A percentile compares a stretch with the other conserved stretches of the same genome.
Conservation (phyloP, 2,888 invertebrate genomes). For the Acleris emargana region DNA sequence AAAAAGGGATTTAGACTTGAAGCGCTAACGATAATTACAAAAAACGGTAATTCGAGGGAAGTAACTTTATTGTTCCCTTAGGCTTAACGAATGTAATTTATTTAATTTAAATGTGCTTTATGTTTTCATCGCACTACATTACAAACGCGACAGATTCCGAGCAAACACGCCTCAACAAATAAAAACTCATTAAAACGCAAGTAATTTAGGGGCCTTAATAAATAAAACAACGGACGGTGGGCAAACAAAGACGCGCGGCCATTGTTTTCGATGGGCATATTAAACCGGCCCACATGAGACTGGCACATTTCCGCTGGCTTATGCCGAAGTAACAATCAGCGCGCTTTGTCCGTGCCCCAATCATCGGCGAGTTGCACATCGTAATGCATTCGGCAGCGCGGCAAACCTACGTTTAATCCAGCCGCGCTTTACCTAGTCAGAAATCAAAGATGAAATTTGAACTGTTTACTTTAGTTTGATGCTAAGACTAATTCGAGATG, state of each 20-base stretch:
- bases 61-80: neutral
- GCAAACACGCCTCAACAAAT: constrained; percentile 35
- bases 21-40: constrained; percentile 54
- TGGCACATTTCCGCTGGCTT: constrained; percentile 27
- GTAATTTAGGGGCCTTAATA: constrained; percentile 34
- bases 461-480: too few relatives aligned
- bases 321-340: constrained; percentile 35
- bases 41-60: constrained; percentile 52
- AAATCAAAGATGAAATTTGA: too few relatives aligned
- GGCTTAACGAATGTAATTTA: neutral
- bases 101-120: too few relatives aligned
- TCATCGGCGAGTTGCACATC: constrained; percentile 31
- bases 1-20: constrained; percentile 49
- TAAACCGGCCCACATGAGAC: constrained; percentile 30
- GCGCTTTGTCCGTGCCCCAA: constrained; percentile 30
- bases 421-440: neutral
- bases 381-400: neutral
- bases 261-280: constrained; percentile 36
- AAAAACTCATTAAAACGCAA: constrained; percentile 36
- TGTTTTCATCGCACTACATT: too few relatives aligned
- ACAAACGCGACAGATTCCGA: neutral
- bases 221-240: constrained; percentile 34
- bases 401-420: neutral
- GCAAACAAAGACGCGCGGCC: constrained; percentile 25
- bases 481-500: too few relatives aligned